phyloP scores from a whole-genome alignment of 2,888 invertebrate species.

The Macaria liturata region DNA sequence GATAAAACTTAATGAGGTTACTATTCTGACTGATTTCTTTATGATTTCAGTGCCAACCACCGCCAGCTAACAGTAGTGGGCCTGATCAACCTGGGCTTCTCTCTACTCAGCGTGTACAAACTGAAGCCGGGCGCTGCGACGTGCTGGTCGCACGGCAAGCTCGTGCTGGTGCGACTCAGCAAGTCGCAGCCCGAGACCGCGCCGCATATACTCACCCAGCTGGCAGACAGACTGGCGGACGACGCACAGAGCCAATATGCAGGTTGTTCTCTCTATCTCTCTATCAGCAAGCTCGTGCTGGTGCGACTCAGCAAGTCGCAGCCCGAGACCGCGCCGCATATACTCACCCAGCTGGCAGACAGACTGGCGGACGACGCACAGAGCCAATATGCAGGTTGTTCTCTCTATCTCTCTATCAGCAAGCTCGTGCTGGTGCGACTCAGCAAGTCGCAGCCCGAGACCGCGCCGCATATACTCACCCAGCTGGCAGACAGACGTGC shows the following conservation, averaged over 20 bases:
- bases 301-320: constrained; percentile 64
- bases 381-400: constrained; percentile 62
- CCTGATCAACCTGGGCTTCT: constrained; percentile 65
- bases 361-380: constrained; percentile 53
- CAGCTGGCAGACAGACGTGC: constrained; percentile 60
- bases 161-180: constrained; percentile 62
- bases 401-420: constrained; percentile 35
- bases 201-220: constrained; percentile 53
- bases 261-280: constrained; percentile 42
- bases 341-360: constrained; percentile 61
- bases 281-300: constrained; percentile 57
- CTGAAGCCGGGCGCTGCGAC: constrained; percentile 45
- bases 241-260: constrained; percentile 60
- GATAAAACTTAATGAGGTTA: no score
- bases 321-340: constrained; percentile 60
- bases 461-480: constrained; percentile 56
- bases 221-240: constrained; percentile 59
- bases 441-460: constrained; percentile 63
- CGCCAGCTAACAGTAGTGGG: constrained; percentile 67
- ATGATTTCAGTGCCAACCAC: constrained; percentile 59
- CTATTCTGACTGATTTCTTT: no score
- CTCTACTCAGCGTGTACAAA: constrained; percentile 52
- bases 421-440: constrained; percentile 64
- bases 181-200: constrained; percentile 66
- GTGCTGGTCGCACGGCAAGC: constrained; percentile 65